These are phyloP conservation scores for Eilema caniola DNA, from an alignment of 2,888 invertebrate species.

Conservation along the genomic window DNA sequence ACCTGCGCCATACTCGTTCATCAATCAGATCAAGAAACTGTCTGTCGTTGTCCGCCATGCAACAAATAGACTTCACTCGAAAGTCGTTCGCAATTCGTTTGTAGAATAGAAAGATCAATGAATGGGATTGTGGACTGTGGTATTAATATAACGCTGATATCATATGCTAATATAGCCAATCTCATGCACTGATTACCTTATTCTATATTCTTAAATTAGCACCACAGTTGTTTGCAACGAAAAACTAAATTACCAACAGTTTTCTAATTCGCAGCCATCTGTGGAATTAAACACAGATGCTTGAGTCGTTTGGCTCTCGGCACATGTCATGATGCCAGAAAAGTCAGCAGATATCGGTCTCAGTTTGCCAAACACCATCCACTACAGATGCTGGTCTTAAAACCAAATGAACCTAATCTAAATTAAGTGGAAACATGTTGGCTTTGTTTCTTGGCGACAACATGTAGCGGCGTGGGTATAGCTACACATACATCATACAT, in stretches of 20 bases:
- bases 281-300: constrained; percentile 62
- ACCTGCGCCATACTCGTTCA: too few relatives aligned
- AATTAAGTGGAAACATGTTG: constrained; percentile 57
- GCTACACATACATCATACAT: constrained; percentile 26
- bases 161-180: background rate
- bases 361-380: constrained; percentile 67
- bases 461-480: constrained; percentile 28
- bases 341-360: constrained; percentile 59
- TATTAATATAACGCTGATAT: too few relatives aligned
- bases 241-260: constrained; percentile 1
- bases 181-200: background rate
- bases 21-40: too few relatives aligned
- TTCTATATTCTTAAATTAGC: background rate
- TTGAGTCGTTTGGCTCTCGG: constrained; percentile 70
- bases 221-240: background rate
- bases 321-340: constrained; percentile 65
- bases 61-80: too few relatives aligned
- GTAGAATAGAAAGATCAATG: too few relatives aligned
- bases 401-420: constrained; percentile 74
- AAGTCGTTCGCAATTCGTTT: too few relatives aligned
- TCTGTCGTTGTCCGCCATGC: too few relatives aligned
- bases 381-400: constrained; percentile 63
- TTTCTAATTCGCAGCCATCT: constrained; percentile 59
- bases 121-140: too few relatives aligned
- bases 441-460: constrained; percentile 62